Evolutionary conservation across 37 sponge, comb jelly and placozoan species (phyloP).

Genomic region (Amphimedon queenslandica): DNA sequence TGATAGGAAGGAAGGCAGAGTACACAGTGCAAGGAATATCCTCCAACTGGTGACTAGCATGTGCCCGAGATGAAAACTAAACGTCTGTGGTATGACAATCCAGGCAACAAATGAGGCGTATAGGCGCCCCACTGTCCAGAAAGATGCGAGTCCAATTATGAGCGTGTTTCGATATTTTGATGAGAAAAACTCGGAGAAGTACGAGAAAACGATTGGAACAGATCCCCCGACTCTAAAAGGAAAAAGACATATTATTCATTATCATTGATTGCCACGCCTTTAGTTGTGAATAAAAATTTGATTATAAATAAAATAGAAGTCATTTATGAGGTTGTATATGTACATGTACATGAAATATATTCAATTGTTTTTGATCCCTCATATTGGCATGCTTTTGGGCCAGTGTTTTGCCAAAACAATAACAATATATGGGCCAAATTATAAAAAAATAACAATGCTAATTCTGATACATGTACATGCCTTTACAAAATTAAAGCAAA

Average conservation of each 20-base stretch:
- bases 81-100: slow-evolving; percentile 24
- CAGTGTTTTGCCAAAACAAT: too few relatives aligned
- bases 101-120: slow-evolving; percentile 64
- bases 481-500: too few relatives aligned
- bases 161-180: slow-evolving; percentile 44
- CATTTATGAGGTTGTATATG: too few relatives aligned
- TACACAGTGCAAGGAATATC: slow-evolving; percentile 71
- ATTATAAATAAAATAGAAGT: too few relatives aligned
- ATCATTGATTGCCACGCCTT: too few relatives aligned
- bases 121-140: slow-evolving; percentile 78
- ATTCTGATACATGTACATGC: too few relatives aligned
- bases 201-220: slow-evolving; percentile 83
- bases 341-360: too few relatives aligned
- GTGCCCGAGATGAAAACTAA: neutral
- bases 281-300: too few relatives aligned
- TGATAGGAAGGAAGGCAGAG: slow-evolving; percentile 63
- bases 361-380: too few relatives aligned
- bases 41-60: slow-evolving; percentile 63
- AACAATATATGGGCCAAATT: too few relatives aligned
- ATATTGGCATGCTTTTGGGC: too few relatives aligned
- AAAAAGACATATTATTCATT: neutral
- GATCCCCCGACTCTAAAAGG: slow-evolving; percentile 79
- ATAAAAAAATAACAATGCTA: too few relatives aligned
- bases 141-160: slow-evolving; percentile 65
- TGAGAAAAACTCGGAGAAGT: slow-evolving; percentile 79